These are phyloP conservation scores for Enteromius argenteus DNA, from an alignment of 2,797 vertebrate species.

Conservation along the genomic window DNA sequence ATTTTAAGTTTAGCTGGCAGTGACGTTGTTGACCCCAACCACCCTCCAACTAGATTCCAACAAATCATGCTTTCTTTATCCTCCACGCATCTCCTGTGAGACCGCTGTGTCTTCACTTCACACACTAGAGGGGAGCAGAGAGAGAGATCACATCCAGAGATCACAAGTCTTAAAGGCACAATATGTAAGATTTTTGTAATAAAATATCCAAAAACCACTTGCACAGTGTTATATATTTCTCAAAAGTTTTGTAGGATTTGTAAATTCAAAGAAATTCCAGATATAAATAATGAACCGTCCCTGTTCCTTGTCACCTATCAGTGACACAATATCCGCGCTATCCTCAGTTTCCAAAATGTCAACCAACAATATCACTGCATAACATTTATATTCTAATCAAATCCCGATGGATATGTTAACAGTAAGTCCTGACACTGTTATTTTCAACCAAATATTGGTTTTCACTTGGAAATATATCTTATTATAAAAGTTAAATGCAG, in stretches of 20 bases:
- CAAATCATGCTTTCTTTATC: slow-evolving; percentile 18
- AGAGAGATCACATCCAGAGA: neutral
- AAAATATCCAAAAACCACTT: no score
- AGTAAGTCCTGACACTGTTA: neutral
- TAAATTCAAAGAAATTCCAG: no score
- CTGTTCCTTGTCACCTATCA: no score
- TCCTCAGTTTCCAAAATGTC: neutral
- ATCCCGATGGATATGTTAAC: neutral
- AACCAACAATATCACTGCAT: neutral
- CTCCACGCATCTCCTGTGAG: neutral
- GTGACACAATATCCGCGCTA: no score
- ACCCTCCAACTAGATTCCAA: neutral
- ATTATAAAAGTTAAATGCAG: neutral
- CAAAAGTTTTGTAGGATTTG: no score
- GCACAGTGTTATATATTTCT: no score
- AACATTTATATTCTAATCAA: neutral
- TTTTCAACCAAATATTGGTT: neutral
- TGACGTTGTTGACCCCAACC: slow-evolving; percentile 12
- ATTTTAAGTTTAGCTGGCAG: neutral
- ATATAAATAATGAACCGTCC: no score
- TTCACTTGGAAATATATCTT: neutral
- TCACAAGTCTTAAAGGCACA: no score
- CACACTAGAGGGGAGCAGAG: slow-evolving; percentile 17
- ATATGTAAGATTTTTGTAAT: no score
- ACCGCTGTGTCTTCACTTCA: neutral